Evolutionary conservation across 2,113 vertebrate genomes (phyloP), one percentile per base, ranked within the genome.

Genomic region (Chinchilla lanigera): DNA sequence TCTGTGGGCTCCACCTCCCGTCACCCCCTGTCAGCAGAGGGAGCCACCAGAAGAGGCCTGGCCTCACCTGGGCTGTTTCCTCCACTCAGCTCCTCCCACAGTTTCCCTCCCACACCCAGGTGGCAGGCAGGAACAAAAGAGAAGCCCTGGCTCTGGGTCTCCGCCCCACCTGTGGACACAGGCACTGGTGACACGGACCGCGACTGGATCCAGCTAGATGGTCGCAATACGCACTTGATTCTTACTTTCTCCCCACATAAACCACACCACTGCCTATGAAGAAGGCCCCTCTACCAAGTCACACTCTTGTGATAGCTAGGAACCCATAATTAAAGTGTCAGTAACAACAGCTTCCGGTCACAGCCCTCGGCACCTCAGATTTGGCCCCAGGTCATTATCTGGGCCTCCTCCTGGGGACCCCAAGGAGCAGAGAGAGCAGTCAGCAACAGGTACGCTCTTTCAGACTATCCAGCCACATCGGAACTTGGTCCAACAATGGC

Each of bases 241-340:
- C 89, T 92, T 92, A 86, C 38, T 96, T 96, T 20, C 60, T 44
- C 92, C 90, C 75, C 92, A 75, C 90, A 26, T 96, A 96, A 98
- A 95, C 13, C 58, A 10, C 7, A 58, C 84, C 63, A 10, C n/a
- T 93, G 89, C 97, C 96, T 91, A 93, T 96, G 92, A 86, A 96
- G 84, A 83, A 85, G 54, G n/a, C 87, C 94, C 90, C 82, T 82
- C 94, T 87, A 96, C 87, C 89, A 95, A 97, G 95, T 83, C 77
- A 95, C 91, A 97, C 73, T 60, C 13, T n/a, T 20, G 2, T 7
- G 56, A 86, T 82, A 90, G 71, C 88, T 89, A 86, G 58, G 73
- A 97, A 92, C 95, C 96, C 73, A 56, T 95, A 97, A 96, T 96
- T 96, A 95, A 69, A 69, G 50, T 50, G 94, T 90, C 92, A 69